These are phyloP conservation scores for Abramis brama DNA, from an alignment of 2,113 vertebrate species.

Conservation along the genomic window DNA sequence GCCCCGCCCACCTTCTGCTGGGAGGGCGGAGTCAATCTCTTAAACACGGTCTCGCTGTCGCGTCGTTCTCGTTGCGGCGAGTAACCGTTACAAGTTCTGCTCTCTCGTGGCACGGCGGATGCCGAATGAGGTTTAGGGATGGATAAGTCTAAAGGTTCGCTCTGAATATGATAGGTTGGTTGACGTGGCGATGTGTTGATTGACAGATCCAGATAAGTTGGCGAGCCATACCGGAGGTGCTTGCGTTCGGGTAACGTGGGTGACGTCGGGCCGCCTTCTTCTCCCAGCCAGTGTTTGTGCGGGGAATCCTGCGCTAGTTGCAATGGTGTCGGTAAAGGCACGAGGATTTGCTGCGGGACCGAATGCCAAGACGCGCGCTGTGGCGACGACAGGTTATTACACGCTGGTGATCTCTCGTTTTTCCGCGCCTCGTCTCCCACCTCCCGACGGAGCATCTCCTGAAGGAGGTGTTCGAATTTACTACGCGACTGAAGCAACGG, in stretches of 20 bases:
- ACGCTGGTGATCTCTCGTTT: conserved; percentile 43
- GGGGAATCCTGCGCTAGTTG: conserved; percentile 53
- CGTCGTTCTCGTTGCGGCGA: conserved; percentile 17
- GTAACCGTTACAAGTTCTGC: conserved; percentile 45
- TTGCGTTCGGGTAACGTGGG: conserved; percentile 60
- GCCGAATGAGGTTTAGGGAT: conserved; percentile 68
- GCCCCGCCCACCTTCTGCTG: conserved; percentile 60
- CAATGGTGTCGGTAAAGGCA: conserved; percentile 68
- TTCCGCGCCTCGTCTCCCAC: conserved; percentile 56
- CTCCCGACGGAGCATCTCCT: conserved; percentile 74
- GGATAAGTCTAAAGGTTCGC: conserved; percentile 80
- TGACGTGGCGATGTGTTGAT: conserved; percentile 57
- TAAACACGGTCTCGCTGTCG: conserved; percentile 30
- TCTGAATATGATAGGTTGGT: conserved; percentile 60
- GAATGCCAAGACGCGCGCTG: conserved; percentile 71
- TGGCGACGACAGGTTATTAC: conserved; percentile 64
- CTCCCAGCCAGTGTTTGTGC: conserved; percentile 61
- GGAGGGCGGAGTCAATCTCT: conserved; percentile 61
- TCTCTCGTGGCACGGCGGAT: conserved; percentile 48
- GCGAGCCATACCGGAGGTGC: conserved; percentile 64
- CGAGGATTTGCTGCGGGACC: conserved; percentile 70
- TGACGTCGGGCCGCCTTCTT: conserved; percentile 64
- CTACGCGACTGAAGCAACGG: conserved; percentile 71
- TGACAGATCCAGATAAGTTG: conserved; percentile 67
- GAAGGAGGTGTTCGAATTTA: conserved; percentile 77